Evolutionary conservation across 2,888 invertebrate genomes (phyloP).

Genomic region (Seira ritae): DNA sequence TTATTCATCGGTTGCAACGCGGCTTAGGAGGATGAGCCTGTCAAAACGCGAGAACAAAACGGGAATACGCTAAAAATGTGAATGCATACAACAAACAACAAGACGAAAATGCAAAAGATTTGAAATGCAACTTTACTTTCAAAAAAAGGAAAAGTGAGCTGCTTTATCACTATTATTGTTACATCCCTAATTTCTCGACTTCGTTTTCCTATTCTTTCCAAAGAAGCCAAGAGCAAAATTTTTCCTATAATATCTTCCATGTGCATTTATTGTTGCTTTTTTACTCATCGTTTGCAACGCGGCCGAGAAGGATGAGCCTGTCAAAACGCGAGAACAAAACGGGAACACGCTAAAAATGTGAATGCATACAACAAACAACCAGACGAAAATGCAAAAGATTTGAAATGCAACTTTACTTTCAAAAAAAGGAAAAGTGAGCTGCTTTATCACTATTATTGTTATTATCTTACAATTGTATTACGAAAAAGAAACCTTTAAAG

Average conservation of each 20-base stretch:
- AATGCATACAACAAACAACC: not conserved
- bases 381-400: not conserved
- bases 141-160: constrained; percentile 9
- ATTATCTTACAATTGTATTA: not conserved
- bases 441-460: constrained; percentile 4
- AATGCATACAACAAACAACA: not conserved
- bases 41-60: not conserved
- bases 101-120: not conserved
- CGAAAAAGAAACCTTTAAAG: constrained; percentile 1
- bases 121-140: constrained; percentile 7
- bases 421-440: constrained; percentile 9
- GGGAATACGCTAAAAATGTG: not conserved
- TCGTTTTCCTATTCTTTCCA: too few species aligned
- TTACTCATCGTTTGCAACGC: not conserved
- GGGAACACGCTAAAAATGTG: not conserved
- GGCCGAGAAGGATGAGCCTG: not conserved
- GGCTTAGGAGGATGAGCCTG: not conserved
- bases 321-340: not conserved
- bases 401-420: constrained; percentile 7
- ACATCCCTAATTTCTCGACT: too few species aligned
- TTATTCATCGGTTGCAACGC: not conserved
- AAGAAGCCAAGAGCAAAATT: too few species aligned
- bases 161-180: constrained; percentile 7
- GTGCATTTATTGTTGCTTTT: too few species aligned
- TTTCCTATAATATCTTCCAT: too few species aligned